These are phyloP conservation scores for Zophobas morio DNA, from an alignment of 1,140 invertebrate species.

Conservation along the genomic window DNA sequence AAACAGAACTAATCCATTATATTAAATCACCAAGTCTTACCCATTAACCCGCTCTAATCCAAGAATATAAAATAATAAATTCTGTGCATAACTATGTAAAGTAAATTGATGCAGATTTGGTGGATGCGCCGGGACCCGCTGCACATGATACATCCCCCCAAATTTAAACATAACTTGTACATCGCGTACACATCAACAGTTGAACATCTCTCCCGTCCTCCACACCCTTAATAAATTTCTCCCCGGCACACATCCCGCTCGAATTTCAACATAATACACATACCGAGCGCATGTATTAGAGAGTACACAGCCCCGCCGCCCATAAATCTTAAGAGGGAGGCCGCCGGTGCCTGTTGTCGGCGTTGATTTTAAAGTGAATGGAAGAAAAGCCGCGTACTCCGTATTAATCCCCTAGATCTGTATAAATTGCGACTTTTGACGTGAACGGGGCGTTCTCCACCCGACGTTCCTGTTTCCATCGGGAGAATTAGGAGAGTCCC, in stretches of 20 bases:
- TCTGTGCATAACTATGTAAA: no score
- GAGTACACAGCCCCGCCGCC: conserved; percentile 24
- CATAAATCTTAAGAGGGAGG: conserved; percentile 36
- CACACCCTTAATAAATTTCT: conserved; percentile 20
- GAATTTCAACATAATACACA: conserved; percentile 33
- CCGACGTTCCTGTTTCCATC: neutral
- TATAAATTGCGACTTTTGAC: conserved; percentile 15
- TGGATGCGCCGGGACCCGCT: no score
- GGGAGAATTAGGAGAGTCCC: neutral
- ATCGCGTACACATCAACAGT: no score
- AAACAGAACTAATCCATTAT: no score
- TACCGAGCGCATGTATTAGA: conserved; percentile 12
- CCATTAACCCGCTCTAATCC: no score
- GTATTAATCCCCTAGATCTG: conserved; percentile 23
- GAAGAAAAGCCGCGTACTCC: conserved; percentile 21
- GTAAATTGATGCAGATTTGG: no score
- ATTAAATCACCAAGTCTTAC: no score
- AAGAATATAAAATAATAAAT: no score
- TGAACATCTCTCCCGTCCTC: no score
- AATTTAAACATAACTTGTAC: no score
- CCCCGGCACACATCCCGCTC: conserved; percentile 9
- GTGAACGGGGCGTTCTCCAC: neutral
- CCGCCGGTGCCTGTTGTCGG: conserved; percentile 16
- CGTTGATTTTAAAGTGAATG: conserved; percentile 40
- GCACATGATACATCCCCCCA: no score